phyloP scores from a whole-genome alignment of 1,140 invertebrate species.

The Colletes latitarsis region DNA sequence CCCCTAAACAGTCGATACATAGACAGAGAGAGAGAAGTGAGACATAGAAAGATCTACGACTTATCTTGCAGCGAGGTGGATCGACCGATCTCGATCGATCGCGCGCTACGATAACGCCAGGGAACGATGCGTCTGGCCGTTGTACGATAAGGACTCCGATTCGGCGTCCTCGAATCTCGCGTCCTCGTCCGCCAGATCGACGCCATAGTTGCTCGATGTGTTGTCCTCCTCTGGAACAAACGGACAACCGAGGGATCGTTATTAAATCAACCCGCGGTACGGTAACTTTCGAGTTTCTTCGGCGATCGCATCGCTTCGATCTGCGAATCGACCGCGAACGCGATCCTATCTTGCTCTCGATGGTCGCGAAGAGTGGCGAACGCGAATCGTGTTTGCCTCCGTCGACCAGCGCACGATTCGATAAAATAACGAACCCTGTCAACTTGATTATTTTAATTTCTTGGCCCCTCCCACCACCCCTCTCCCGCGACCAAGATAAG shows the following conservation, averaged over 20 bases:
- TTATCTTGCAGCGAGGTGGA: slow-evolving; percentile 5
- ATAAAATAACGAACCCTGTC: too few species aligned
- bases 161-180: slow-evolving; percentile 65
- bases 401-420: too few species aligned
- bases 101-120: slow-evolving; percentile 74
- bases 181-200: slow-evolving; percentile 73
- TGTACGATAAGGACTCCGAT: slow-evolving; percentile 50
- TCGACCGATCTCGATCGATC: slow-evolving; percentile 40
- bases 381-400: not conserved
- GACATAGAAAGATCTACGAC: slow-evolving; percentile 10
- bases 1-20: not conserved
- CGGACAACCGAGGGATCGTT: slow-evolving; percentile 6
- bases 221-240: slow-evolving; percentile 75
- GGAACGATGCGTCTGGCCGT: slow-evolving; percentile 68
- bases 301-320: too few species aligned
- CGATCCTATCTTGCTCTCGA: slow-evolving; percentile 10
- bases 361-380: too few species aligned
- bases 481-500: too few species aligned
- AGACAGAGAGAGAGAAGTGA: not conserved
- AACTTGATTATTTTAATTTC: too few species aligned
- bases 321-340: too few species aligned
- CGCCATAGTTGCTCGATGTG: slow-evolving; percentile 74
- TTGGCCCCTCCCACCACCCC: too few species aligned
- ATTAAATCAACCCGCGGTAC: slow-evolving; percentile 23
- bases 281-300: not conserved